These are phyloP conservation scores for Esox niger DNA, from an alignment of 2,113 vertebrate genomes.

Conservation along the genomic window DNA sequence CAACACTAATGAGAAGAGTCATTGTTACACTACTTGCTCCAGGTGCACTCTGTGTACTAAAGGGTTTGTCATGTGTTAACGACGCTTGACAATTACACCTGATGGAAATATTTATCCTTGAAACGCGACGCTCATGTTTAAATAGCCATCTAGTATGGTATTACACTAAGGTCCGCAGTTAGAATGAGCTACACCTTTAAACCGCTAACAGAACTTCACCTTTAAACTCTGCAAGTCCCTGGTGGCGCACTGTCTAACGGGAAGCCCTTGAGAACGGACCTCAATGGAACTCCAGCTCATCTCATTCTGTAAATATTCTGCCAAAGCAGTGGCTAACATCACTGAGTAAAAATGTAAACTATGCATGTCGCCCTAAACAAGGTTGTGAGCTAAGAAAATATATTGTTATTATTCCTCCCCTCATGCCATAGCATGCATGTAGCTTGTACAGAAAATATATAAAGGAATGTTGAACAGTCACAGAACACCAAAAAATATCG, in stretches of 20 bases:
- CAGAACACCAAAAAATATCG: too few relatives aligned
- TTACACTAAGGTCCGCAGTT: too few relatives aligned
- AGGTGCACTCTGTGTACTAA: slow-evolving; percentile 26
- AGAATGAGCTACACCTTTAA: too few relatives aligned
- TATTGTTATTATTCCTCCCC: slow-evolving; percentile 14
- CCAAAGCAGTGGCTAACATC: slow-evolving; percentile 5
- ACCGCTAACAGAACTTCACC: too few relatives aligned
- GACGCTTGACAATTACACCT: slow-evolving; percentile 11
- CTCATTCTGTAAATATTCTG: slow-evolving; percentile 5
- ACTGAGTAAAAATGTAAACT: slow-evolving; percentile 22
- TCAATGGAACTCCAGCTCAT: not conserved
- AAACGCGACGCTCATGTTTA: too few relatives aligned
- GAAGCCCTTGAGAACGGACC: slow-evolving; percentile 4
- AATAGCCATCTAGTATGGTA: too few relatives aligned
- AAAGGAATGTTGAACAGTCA: slow-evolving; percentile 22
- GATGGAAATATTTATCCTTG: slow-evolving; percentile 8
- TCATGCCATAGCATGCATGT: slow-evolving; percentile 9
- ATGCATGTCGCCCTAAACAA: slow-evolving; percentile 4
- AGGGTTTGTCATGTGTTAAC: slow-evolving; percentile 16
- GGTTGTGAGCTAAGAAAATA: slow-evolving; percentile 19
- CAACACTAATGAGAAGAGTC: slow-evolving; percentile 11
- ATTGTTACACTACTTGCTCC: slow-evolving; percentile 7
- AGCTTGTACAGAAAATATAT: slow-evolving; percentile 6
- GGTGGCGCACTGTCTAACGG: slow-evolving; percentile 1
- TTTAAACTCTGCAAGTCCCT: not conserved